phyloP scores from a whole-genome alignment of 2,888 invertebrate genomes.

The Didymodactylos carnosus region DNA sequence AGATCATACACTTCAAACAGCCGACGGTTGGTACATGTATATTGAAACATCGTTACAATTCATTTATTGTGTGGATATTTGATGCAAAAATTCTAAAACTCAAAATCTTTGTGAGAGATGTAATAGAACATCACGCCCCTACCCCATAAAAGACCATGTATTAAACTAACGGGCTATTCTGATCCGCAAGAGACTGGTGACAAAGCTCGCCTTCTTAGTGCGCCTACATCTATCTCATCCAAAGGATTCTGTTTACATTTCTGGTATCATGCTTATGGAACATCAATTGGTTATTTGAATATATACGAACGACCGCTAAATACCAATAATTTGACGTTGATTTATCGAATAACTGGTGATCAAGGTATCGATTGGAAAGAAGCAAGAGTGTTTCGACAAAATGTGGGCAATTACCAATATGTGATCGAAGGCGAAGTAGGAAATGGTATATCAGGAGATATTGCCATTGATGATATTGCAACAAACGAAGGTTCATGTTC shows the following conservation, averaged over 20 bases:
- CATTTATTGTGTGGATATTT: too few relatives aligned
- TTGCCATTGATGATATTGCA: constrained; percentile 16
- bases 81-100: too few relatives aligned
- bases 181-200: constrained; percentile 1
- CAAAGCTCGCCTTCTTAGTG: constrained; percentile 9
- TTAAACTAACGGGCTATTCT: too few relatives aligned
- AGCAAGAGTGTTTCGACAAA: constrained; percentile 2
- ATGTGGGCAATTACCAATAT: constrained; percentile 4
- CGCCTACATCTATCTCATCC: not conserved
- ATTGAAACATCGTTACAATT: constrained; percentile 6
- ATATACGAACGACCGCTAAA: constrained; percentile 15
- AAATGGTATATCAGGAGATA: constrained; percentile 8
- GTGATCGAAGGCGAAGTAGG: constrained; percentile 10
- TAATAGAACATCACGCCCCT: too few relatives aligned
- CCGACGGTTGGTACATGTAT: constrained; percentile 1
- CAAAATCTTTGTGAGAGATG: too few relatives aligned
- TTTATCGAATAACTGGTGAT: constrained; percentile 1
- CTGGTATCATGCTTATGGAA: constrained; percentile 28
- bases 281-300: constrained; percentile 22
- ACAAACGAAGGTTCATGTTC: constrained; percentile 11
- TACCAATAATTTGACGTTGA: not conserved
- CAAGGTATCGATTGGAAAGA: constrained; percentile 9
- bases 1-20: constrained; percentile 19
- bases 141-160: too few relatives aligned
- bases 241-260: constrained; percentile 17